phyloP scores from a whole-genome alignment of 2,113 vertebrate species.

The Microtus oregoni region DNA sequence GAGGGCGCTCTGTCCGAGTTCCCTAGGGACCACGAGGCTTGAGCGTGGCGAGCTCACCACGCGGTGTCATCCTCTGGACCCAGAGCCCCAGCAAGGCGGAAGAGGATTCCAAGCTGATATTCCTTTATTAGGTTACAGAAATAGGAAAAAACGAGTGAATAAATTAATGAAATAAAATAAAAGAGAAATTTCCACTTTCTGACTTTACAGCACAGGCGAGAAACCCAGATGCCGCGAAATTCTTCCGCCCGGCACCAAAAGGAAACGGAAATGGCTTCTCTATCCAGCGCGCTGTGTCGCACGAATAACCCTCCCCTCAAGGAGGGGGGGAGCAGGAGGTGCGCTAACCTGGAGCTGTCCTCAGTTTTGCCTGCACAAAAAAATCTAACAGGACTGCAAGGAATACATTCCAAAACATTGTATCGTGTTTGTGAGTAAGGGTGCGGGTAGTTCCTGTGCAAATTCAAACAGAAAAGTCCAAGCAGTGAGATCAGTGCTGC shows the following conservation, averaged over 20 bases:
- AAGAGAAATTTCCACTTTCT: background rate
- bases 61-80: background rate
- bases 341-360: slow-evolving; percentile 59
- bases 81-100: background rate
- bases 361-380: slow-evolving; percentile 64
- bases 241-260: background rate
- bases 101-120: background rate
- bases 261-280: slow-evolving; percentile 65
- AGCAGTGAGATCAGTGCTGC: background rate
- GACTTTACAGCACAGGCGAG: background rate
- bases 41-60: background rate
- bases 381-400: background rate
- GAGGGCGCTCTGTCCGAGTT: slow-evolving; percentile 60
- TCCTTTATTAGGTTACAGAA: background rate
- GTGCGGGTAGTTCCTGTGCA: background rate
- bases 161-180: background rate
- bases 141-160: background rate
- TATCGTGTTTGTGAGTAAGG: background rate
- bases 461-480: background rate
- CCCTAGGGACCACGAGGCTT: too few relatives aligned
- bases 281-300: background rate
- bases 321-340: slow-evolving; percentile 41
- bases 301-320: background rate
- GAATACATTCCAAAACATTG: background rate
- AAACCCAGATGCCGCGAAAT: background rate